phyloP scores from a whole-genome alignment of 37 sponge, comb jelly and placozoan species.

The Theonella swinhoei region DNA sequence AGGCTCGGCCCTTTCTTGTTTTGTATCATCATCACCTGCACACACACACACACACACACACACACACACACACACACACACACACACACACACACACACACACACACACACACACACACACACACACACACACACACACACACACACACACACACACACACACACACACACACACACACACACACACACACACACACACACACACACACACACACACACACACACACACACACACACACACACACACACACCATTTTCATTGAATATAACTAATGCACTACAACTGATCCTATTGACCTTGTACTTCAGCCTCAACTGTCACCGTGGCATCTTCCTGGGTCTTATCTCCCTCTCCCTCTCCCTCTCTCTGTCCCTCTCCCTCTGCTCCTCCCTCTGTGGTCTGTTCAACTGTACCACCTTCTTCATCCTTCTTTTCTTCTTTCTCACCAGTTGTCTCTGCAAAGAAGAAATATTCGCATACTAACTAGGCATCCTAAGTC shows the following conservation, averaged over 20 bases:
- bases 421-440: slow-evolving; percentile 16
- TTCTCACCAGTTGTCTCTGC: slow-evolving; percentile 8
- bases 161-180: slow-evolving; percentile 36
- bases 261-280: too few relatives aligned
- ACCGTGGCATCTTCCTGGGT: neutral
- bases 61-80: slow-evolving; percentile 5
- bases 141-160: slow-evolving; percentile 34
- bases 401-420: slow-evolving; percentile 2
- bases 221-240: too few relatives aligned
- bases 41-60: neutral
- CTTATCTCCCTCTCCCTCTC: slow-evolving; percentile 2
- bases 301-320: slow-evolving; percentile 3
- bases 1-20: neutral
- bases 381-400: slow-evolving; percentile 23
- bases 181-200: too few relatives aligned
- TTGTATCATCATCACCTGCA: neutral
- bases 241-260: too few relatives aligned
- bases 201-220: too few relatives aligned
- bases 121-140: slow-evolving; percentile 24
- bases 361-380: too few relatives aligned
- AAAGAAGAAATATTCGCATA: too few relatives aligned
- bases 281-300: too few relatives aligned
- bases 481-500: too few relatives aligned
- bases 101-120: slow-evolving; percentile 3
- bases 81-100: neutral